Evolutionary conservation across 2,888 invertebrate genomes (phyloP).

Genomic region (Neoaliturus tenellus): DNA sequence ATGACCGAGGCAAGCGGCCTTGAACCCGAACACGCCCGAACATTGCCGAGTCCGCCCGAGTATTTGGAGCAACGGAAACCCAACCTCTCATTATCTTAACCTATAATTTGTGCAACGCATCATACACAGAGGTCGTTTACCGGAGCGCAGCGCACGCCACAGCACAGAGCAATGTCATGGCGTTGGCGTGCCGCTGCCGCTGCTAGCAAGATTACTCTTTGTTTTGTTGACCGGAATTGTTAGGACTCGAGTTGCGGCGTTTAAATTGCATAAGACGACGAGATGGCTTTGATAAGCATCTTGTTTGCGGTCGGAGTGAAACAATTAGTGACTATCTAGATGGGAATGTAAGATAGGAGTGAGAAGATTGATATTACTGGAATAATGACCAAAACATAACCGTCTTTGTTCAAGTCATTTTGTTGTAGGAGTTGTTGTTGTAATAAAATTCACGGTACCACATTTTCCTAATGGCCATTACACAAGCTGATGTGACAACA

Average conservation of each 20-base stretch:
- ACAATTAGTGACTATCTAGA: not conserved
- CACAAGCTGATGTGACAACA: too few species aligned
- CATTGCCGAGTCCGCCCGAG: slow-evolving; percentile 29
- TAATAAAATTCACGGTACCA: too few species aligned
- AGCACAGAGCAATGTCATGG: slow-evolving; percentile 25
- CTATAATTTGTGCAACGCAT: slow-evolving; percentile 32
- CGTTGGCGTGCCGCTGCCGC: too few species aligned
- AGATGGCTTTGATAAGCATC: slow-evolving; percentile 18
- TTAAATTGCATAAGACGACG: not conserved
- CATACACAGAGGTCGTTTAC: slow-evolving; percentile 35
- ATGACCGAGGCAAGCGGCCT: slow-evolving; percentile 30
- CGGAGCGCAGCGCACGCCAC: not conserved
- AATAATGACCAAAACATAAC: too few species aligned
- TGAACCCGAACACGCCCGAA: slow-evolving; percentile 35
- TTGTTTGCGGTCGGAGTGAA: not conserved
- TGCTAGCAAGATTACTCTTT: slow-evolving; percentile 8
- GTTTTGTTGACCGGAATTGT: slow-evolving; percentile 22
- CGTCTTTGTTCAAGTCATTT: too few species aligned
- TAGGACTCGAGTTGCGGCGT: not conserved
- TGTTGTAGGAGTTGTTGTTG: too few species aligned
- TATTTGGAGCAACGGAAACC: slow-evolving; percentile 50
- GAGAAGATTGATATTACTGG: too few species aligned
- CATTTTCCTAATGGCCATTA: too few species aligned
- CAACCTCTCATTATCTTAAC: slow-evolving; percentile 36
- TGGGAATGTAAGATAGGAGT: not conserved